These are phyloP conservation scores for Hyles euphorbiae DNA, from an alignment of 1,140 invertebrate species.

Conservation along the genomic window DNA sequence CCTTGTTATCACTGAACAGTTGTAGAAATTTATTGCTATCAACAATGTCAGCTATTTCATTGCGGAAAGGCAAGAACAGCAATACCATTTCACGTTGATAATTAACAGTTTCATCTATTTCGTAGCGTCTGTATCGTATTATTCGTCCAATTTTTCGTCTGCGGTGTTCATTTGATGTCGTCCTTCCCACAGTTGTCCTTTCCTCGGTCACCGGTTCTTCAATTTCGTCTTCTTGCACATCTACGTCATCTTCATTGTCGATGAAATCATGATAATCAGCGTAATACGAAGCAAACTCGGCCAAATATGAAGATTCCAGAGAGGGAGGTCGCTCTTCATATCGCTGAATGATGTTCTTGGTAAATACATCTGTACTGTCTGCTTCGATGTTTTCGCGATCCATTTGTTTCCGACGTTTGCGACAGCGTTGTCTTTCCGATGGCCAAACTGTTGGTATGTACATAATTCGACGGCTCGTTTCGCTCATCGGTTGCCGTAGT, in stretches of 20 bases:
- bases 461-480: not conserved
- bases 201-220: conserved; percentile 6
- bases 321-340: conserved; percentile 25
- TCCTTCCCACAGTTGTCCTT: conserved; percentile 7
- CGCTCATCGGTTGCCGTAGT: conserved; percentile 3
- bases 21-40: conserved; percentile 29
- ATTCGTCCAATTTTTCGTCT: conserved; percentile 23
- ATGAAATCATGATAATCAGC: conserved; percentile 23
- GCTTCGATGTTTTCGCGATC: not conserved
- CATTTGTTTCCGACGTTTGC: conserved; percentile 1
- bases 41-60: conserved; percentile 31
- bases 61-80: conserved; percentile 27
- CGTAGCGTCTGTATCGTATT: conserved; percentile 32
- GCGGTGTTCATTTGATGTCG: conserved; percentile 20
- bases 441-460: conserved; percentile 7
- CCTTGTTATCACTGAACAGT: conserved; percentile 27
- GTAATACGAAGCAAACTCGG: conserved; percentile 35
- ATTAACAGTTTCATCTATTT: conserved; percentile 16
- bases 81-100: conserved; percentile 34
- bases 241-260: conserved; percentile 29
- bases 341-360: conserved; percentile 27
- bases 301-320: conserved; percentile 30
- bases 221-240: conserved; percentile 19
- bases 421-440: not conserved
- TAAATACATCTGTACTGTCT: conserved; percentile 21